Base-by-base conservation (phyloP, 2,888 invertebrate genomes). In the Alloplasta piceator region DNA sequence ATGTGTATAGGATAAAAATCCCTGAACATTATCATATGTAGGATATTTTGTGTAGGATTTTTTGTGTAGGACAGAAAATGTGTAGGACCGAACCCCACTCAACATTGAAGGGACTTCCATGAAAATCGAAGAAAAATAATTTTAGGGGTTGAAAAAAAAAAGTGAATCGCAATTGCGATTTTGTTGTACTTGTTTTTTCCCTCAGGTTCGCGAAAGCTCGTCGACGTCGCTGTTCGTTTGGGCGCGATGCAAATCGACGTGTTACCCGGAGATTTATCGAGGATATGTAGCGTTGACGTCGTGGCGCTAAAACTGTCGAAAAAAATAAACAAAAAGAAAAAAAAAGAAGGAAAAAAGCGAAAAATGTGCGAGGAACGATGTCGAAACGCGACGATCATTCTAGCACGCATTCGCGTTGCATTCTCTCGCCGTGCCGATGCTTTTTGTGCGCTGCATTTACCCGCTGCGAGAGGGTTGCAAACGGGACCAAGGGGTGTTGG, bases 321-420 rank as follows among this genome's bases (percentile, higher is more conserved):
- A 48, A 48, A 48, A 46, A 46, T 9, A 10, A 0, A 46, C 1
- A 6, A 43, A 16, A 16, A 7, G 50, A 50, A 52, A 63, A 64
- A 26, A 26, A 76, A 63, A 61, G 14, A 52, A 46, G 50, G 56
- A 67, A 38, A 48, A 55, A 52, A 48, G 41, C 36, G 58, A 76
- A 14, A 61, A 61, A 67, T 26, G n/a, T 16, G 14, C 12, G 56
- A 56, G 26, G 26, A 43, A n/a, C 55, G 26, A 70, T n/a, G 76
- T 77, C 63, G 55, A 70, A 64, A 67, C 67, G 71, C 67, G 71
- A 67, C 74, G 75, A 72, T 68, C 67, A 72, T 71, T 71, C 60
- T 75, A 60, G 61, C 75, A 71, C 72, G 67, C 72, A 68, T 68
- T 72, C 76, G 56, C 67, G 60, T 52, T 75, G 60, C 71, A 80